Percentiles rank a stretch among this genome's conserved stretches.
phyloP scores from a whole-genome alignment of 2,113 vertebrate genomes.

The Mus musculus region GRCm39 chr2:143208001-143208500 shows the following conservation, averaged over 20 bases:
- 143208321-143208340: not conserved
- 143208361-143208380: not conserved
- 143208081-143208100: not conserved
- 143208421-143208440: not conserved
- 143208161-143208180: not conserved
- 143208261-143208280: not conserved
- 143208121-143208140: not conserved
- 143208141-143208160: not conserved
- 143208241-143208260: not conserved
- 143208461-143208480: not conserved
- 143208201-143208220: not conserved
- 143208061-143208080: not conserved
- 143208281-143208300: not conserved
- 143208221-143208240: not conserved
- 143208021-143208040: not conserved
- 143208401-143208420: too few species aligned
- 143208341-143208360: not conserved
- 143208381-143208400: not conserved
- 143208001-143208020: not conserved
- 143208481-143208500: not conserved
- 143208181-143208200: not conserved
- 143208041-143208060: too few species aligned
- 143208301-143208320: not conserved
- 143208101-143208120: not conserved
- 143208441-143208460: not conserved